Evolutionary conservation across 2,797 vertebrate genomes (phyloP), one percentile per base, ranked within the genome.

Genomic region (Anguilla megastoma): DNA sequence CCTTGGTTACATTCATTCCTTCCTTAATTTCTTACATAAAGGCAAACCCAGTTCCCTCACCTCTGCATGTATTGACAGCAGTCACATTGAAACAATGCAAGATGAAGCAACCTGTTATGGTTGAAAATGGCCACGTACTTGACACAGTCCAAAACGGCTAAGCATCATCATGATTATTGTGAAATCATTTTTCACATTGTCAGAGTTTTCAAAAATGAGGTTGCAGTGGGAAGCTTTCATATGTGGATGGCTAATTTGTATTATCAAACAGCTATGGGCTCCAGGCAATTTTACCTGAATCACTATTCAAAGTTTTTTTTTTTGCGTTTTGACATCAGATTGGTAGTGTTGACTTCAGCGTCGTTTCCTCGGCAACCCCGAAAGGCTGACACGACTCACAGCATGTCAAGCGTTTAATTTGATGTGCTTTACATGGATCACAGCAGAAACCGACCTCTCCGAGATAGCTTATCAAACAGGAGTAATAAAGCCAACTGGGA

Each of bases 371-470:
- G 74, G 74, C 74, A 79, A 79, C 36, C 30, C 36, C 0, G 16
- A 79, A 79, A 79, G 74, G 33, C 74, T 45, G 36, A 76, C 33
- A 76, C 18, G 30, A 76, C 33, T 76, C 14, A 30, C 27, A 76
- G 33, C 36, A 80, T 80, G 41, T 80, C 76, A 80, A 48, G 33
- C 18, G 76, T n/a, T 82, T 82, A 82, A 82, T 82, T 50, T 82
- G 79, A 82, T 50, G 79, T 9, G 79, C 79, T 82, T 82, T 48
- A 82, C 79, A 80, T 45, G 36, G 18, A 80, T 80, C 41, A 21
- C 33, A 45, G 76, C 76, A 82, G 79, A 82, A 45, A 21, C 79
- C 50, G 79, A 9, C 79, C 45, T 82, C 3, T 1, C 45, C 6
- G 3, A 50, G 79, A 45, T n/a, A 76, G 9, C 45, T 50, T 79